Base-by-base conservation (phyloP, 2,888 invertebrate species). In the Prosapia bicincta region DNA sequence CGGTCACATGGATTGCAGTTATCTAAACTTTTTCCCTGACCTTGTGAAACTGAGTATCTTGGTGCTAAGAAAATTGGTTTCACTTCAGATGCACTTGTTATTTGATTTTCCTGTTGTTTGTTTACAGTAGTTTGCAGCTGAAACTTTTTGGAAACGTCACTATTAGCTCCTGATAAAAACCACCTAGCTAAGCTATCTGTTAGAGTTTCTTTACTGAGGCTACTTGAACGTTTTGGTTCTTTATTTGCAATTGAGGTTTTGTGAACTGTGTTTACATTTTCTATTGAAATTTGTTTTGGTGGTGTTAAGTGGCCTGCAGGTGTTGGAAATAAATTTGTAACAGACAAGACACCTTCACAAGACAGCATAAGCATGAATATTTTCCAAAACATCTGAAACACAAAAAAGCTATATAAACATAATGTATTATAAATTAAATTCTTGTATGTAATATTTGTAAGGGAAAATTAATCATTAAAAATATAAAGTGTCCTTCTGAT, bases 1-100 rank as follows among this genome's bases (percentile, higher is more conserved):
- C 90, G 88, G 83, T 94, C 93, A 82, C 95, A 95, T 74, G 92
- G 89, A 82, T 92, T 91, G 82, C 95, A 95, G 78, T 89, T 75
- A 20, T 78, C 76, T 24, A 68, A 88, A 2, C 10, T 15, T 9
- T 54, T 54, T 54, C 54, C 54, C 20, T 54, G 54, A 54, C 20
- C 20, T 2, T n/a, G 5, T 20, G 7, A 20, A 20, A 54, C 5
- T 54, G 54, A 54, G 20, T 54, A 54, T 20, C 54, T 20, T 9
- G 54, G 54, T 5, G 54, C 20, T 20, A 54, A 54, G 20, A 54
- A 54, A n/a, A 20, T 3, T 54, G 54, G 6, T 20, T 54, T 54
- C 13, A 54, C 54, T 5, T 54, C 20, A 20, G 54, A 54, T 9
- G 54, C 20, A 54, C 54, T 54, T 20, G 20, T 20, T 2, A 54